Evolutionary conservation across 35 echinoderm and acorn worm species (phyloP), one percentile per base, ranked within the genome.

Genomic region (Heliocidaris tuberculata): DNA sequence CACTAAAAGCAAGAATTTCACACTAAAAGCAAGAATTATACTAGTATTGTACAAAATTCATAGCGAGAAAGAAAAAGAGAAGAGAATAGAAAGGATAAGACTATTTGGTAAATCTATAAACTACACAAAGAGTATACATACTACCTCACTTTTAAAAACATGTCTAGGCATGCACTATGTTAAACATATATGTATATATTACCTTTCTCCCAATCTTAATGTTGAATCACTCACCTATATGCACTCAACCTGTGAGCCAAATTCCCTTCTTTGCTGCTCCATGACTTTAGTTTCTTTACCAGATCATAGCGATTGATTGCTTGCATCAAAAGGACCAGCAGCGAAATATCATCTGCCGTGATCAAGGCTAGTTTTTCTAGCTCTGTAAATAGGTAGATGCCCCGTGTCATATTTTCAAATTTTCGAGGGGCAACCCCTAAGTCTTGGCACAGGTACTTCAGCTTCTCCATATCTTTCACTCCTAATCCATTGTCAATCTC

Each of bases 361-460:
- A 95, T 9, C 48, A 86, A 31, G 3, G 71, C 94, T 2, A 52
- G 65, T 6, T 86, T 86, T 85, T 95, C 94, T 6, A 95, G 48
- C 30, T 95, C 94, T 30, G 78, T 42, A 88, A 95, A 95, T 2
- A 95, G 27, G 86, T 95, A 42, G n/a, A 85, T 85, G 21, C 71
- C 71, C 7, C 86, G 32, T 9, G 21, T 85, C 19, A 87, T 87
- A 42, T 17, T 88, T 17, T 95, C 94, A 30, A 95, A 52, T 59
- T 95, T 95, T 15, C 94, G 71, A 21, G n/a, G 71, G 42, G 94
- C 65, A n/a, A 95, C 60, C 7, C 91, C 91, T n/a, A 95, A 50
- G 49, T 95, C 94, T 31, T 86, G 94, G 85, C 94, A 95, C 16
- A 95, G 48, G 85, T 86, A 95, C 49, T 88, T 86, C 35, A 95